Percentiles rank a stretch among this genome's conserved stretches.
phyloP scores from a whole-genome alignment of 2,797 vertebrate species.

The Centroberyx gerrardi region DNA sequence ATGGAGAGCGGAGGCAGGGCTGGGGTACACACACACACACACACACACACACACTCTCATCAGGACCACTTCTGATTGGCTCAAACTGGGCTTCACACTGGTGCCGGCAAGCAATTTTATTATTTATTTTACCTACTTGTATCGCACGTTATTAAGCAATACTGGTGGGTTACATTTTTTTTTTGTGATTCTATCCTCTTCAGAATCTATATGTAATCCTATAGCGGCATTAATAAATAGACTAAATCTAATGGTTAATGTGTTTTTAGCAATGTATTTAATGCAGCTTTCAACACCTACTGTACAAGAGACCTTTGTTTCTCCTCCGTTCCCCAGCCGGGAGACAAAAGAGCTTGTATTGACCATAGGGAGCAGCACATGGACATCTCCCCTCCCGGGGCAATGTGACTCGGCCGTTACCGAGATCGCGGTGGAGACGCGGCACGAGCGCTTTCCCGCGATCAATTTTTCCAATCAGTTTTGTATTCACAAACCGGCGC shows the following conservation, averaged over 20 bases:
- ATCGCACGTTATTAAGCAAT: background rate
- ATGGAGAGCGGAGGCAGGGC: slow-evolving; percentile 34
- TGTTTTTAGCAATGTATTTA: background rate
- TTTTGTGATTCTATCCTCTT: too few species aligned
- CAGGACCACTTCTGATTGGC: slow-evolving; percentile 80
- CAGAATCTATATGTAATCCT: background rate
- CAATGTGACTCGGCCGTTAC: slow-evolving; percentile 19
- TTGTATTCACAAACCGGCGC: slow-evolving; percentile 30
- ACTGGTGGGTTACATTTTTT: slow-evolving; percentile 1
- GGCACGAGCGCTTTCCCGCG: slow-evolving; percentile 22
- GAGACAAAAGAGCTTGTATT: slow-evolving; percentile 50
- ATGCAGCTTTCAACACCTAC: slow-evolving; percentile 20
- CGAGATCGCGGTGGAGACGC: slow-evolving; percentile 8
- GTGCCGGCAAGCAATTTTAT: slow-evolving; percentile 7
- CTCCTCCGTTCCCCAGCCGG: background rate
- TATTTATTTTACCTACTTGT: background rate
- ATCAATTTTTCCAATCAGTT: slow-evolving; percentile 28
- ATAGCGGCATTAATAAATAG: too few species aligned
- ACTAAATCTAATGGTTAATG: background rate
- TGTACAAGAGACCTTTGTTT: slow-evolving; percentile 44
- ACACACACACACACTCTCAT: slow-evolving; percentile 48
- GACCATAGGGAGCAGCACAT: slow-evolving; percentile 30
- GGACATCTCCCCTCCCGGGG: slow-evolving; percentile 31
- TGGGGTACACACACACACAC: slow-evolving; percentile 9
- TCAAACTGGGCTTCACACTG: slow-evolving; percentile 24